These are phyloP conservation scores for Enchytraeus crypticus DNA, from an alignment of 2,888 invertebrate genomes.

Conservation along the genomic window DNA sequence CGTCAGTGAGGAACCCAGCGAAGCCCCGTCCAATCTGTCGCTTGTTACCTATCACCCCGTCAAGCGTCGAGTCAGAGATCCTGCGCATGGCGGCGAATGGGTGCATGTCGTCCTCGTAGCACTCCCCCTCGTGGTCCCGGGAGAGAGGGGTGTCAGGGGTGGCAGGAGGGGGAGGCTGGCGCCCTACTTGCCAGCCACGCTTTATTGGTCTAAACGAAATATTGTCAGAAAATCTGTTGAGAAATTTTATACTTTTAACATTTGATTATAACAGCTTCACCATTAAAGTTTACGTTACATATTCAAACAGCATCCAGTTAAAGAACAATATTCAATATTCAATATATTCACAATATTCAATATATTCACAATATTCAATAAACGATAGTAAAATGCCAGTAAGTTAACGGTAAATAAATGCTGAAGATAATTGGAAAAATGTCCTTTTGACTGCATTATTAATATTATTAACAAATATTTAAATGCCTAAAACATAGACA, in stretches of 20 bases:
- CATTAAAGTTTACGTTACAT: too few species aligned
- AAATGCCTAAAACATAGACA: too few species aligned
- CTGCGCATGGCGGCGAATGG: conserved; percentile 36
- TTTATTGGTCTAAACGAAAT: conserved; percentile 10
- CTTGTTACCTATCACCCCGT: conserved; percentile 69
- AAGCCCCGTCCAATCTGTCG: conserved; percentile 76
- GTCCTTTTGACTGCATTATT: too few species aligned
- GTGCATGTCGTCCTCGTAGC: neutral
- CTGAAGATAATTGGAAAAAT: too few species aligned
- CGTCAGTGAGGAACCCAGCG: conserved; percentile 69
- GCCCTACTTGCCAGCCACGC: conserved; percentile 13
- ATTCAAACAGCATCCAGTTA: too few species aligned
- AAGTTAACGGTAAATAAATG: too few species aligned
- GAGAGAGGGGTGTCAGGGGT: conserved; percentile 25
- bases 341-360: too few species aligned
- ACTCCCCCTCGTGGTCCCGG: conserved; percentile 18
- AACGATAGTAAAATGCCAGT: too few species aligned
- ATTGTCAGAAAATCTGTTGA: neutral
- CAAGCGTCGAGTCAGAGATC: conserved; percentile 55
- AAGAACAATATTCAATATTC: too few species aligned
- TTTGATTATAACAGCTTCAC: too few species aligned
- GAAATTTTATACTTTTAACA: neutral
- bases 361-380: too few species aligned
- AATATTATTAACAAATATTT: too few species aligned
- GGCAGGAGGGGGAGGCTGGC: conserved; percentile 24